These are phyloP conservation scores for Stenotaenia linearis DNA, from an alignment of 2,888 invertebrate species.

Conservation along the genomic window DNA sequence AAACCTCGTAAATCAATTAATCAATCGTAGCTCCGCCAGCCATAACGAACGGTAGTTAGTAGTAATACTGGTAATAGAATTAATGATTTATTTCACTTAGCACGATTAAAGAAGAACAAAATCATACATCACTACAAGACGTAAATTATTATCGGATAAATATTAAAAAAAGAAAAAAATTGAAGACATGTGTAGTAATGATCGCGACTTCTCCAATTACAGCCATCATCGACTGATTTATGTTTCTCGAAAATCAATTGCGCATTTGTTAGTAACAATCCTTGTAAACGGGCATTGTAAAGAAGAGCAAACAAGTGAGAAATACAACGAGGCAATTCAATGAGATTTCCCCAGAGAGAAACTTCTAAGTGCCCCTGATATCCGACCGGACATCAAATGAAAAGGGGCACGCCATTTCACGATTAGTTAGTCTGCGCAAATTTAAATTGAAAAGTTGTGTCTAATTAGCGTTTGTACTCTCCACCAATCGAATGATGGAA, in stretches of 20 bases:
- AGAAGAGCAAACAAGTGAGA: background rate
- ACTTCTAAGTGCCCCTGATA: slow-evolving; percentile 11
- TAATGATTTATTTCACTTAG: no score
- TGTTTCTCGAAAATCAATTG: background rate
- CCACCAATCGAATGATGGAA: slow-evolving; percentile 5
- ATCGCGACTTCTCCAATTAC: slow-evolving; percentile 3
- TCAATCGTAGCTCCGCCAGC: no score
- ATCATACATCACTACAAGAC: no score
- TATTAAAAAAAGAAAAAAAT: background rate
- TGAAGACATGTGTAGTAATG: background rate
- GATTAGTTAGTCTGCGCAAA: slow-evolving; percentile 1
- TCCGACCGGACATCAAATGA: slow-evolving; percentile 15
- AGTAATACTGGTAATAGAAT: no score
- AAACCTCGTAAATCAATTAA: no score
- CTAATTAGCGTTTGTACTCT: slow-evolving; percentile 7
- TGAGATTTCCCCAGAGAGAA: slow-evolving; percentile 9
- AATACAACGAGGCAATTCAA: background rate
- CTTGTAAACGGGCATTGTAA: background rate
- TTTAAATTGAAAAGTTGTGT: slow-evolving; percentile 19
- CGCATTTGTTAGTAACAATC: background rate
- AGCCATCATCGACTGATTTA: background rate
- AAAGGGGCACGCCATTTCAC: slow-evolving; percentile 13
- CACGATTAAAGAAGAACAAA: no score
- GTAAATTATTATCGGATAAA: background rate
- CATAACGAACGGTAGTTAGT: no score